Percentiles rank a stretch among this genome's conserved stretches.
Conservation (phyloP, 2,113 vertebrate species). For the Bubo bubo region DNA sequence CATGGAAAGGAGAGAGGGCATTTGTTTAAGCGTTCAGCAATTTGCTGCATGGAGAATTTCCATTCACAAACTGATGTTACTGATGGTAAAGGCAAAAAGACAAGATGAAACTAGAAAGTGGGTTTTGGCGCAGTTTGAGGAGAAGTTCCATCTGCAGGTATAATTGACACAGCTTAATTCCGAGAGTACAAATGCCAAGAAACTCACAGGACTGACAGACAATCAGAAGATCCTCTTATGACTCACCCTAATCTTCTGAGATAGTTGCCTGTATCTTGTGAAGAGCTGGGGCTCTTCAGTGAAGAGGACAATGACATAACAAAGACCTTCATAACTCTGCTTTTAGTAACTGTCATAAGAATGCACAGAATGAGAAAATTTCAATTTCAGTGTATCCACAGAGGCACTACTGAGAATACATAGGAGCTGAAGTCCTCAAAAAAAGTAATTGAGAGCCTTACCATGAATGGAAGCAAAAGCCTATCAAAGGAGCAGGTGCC, state of each 20-base stretch:
- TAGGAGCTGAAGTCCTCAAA: background rate
- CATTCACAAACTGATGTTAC: background rate
- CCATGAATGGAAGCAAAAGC: background rate
- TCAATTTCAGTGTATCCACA: background rate
- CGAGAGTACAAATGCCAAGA: background rate
- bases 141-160: background rate
- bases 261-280: background rate
- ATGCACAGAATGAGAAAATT: background rate
- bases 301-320: background rate
- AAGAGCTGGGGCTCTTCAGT: background rate
- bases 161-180: background rate
- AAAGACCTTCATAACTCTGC: background rate
- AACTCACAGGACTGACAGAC: background rate
- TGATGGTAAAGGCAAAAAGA: background rate
- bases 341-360: background rate
- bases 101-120: background rate
- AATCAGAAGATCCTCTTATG: background rate
- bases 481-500: background rate
- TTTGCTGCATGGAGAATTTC: background rate
- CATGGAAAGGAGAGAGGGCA: rapidly evolving
- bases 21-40: background rate
- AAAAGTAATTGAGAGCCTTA: background rate
- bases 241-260: background rate
- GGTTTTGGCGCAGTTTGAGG: background rate
- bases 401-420: background rate